Percentiles rank a stretch among this genome's conserved stretches.
Evolutionary conservation across 2,888 invertebrate genomes (phyloP).

Genomic region (Hipparchia semele): DNA sequence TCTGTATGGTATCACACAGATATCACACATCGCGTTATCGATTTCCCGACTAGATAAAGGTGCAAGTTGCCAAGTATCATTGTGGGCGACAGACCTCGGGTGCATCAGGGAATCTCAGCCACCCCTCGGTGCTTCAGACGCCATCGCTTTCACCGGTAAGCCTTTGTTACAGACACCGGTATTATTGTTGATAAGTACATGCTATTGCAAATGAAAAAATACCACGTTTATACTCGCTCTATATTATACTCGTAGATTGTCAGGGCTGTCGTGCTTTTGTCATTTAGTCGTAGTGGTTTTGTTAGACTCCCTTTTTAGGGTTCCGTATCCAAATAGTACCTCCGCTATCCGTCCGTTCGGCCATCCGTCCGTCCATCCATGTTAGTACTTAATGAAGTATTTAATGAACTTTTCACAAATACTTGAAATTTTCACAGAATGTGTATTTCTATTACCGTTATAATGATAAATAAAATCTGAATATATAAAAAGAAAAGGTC

Average conservation of each 20-base stretch:
- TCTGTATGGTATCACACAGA: neutral
- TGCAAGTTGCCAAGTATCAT: slow-evolving; percentile 10
- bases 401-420: no score
- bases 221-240: neutral
- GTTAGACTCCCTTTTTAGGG: neutral
- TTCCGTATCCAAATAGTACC: no score
- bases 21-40: neutral
- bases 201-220: neutral
- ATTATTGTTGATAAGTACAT: slow-evolving; percentile 4
- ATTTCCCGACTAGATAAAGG: neutral
- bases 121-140: slow-evolving; percentile 20
- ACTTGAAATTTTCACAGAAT: no score
- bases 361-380: no score
- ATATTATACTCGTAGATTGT: no score
- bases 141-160: slow-evolving; percentile 9
- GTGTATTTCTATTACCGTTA: no score
- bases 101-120: neutral
- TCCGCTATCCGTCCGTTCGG: no score
- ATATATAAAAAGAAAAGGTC: no score
- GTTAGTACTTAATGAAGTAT: no score
- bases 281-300: neutral
- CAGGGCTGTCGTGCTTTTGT: no score
- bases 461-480: no score
- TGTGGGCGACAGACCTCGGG: neutral
- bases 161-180: slow-evolving; percentile 13